These are phyloP conservation scores for Cladopsammia gracilis DNA, from an alignment of 64 coral and sea anemone species.

Conservation along the genomic window DNA sequence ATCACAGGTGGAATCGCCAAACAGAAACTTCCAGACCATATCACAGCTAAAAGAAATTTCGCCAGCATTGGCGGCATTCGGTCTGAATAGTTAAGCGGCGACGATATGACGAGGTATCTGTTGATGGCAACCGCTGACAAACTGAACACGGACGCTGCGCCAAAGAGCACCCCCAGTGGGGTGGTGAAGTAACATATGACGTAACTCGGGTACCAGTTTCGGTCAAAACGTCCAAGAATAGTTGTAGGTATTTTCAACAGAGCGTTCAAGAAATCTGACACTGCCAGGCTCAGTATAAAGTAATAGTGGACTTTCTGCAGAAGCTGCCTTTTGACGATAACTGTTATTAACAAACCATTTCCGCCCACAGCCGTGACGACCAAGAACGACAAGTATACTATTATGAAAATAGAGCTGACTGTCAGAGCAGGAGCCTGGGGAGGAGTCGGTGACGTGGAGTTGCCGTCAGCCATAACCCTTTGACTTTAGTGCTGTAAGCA, in stretches of 20 bases:
- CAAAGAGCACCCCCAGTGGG: constrained; percentile 96
- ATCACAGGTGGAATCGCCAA: constrained; percentile 84
- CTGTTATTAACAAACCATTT: constrained; percentile 79
- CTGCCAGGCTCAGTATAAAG: constrained; percentile 88
- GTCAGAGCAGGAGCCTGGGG: constrained; percentile 25
- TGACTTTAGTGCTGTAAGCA: neutral
- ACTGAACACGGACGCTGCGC: constrained; percentile 90
- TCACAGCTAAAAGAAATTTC: constrained; percentile 80
- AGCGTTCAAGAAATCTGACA: constrained; percentile 88
- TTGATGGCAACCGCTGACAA: constrained; percentile 91
- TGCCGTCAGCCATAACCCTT: constrained; percentile 15
- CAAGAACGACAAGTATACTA: constrained; percentile 77
- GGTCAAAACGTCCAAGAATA: constrained; percentile 80
- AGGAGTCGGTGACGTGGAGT: constrained; percentile 14
- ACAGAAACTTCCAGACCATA: constrained; percentile 82
- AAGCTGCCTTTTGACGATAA: constrained; percentile 82
- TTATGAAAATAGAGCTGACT: constrained; percentile 64
- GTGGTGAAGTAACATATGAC: constrained; percentile 93
- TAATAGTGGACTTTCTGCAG: constrained; percentile 93
- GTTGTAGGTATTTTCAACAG: constrained; percentile 94
- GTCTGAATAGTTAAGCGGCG: constrained; percentile 87
- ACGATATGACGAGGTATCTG: constrained; percentile 90
- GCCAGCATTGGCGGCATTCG: constrained; percentile 88
- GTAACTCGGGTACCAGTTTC: constrained; percentile 96
- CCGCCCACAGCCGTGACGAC: constrained; percentile 82